A percentile compares a stretch with the other conserved stretches of the same genome.
Conservation (phyloP, 2,113 vertebrate species). For the Anthoscopus minutus region DNA sequence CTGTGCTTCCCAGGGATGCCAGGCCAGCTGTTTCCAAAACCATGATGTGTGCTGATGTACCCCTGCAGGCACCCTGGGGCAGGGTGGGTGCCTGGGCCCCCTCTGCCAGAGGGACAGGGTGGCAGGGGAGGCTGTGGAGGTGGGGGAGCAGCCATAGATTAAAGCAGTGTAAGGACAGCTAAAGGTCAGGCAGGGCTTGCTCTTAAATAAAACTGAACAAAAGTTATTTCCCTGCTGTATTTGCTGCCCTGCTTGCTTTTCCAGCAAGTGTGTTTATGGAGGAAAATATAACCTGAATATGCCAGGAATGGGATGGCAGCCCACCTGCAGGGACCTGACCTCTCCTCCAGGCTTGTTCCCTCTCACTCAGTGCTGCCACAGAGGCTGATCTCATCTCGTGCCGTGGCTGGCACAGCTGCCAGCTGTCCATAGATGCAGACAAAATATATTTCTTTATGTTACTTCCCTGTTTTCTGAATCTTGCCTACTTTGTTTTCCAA, state of each 20-base stretch:
- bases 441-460: not conserved
- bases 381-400: not conserved
- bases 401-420: not conserved
- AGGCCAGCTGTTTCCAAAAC: not conserved
- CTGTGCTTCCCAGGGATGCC: not conserved
- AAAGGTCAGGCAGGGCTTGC: not conserved
- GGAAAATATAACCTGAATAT: not conserved
- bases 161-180: not conserved
- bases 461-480: not conserved
- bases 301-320: not conserved
- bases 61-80: fast-evolving
- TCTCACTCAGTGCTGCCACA: not conserved
- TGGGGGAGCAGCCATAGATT: not conserved
- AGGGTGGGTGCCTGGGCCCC: not conserved
- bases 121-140: not conserved
- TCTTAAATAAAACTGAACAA: not conserved
- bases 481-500: not conserved
- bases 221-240: not conserved
- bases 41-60: not conserved
- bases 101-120: not conserved
- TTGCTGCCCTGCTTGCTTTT: not conserved
- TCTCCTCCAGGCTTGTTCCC: not conserved
- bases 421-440: not conserved
- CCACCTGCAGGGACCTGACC: not conserved
- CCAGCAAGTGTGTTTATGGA: not conserved